These are phyloP conservation scores for Drosophila bocqueti DNA, from an alignment of 1,140 invertebrate genomes.

Conservation along the genomic window DNA sequence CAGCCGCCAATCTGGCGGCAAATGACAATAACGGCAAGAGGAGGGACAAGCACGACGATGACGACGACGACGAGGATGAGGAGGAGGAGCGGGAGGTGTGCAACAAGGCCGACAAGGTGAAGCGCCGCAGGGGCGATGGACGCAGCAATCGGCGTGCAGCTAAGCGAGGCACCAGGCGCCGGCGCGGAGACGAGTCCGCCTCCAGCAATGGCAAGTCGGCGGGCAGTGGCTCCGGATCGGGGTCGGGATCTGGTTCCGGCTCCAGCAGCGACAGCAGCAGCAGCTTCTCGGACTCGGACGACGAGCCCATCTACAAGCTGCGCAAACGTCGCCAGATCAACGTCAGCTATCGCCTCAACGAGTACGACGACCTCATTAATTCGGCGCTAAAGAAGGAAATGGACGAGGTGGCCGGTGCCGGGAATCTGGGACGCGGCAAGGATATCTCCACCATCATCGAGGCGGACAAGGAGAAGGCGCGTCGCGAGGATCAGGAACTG, in stretches of 20 bases:
- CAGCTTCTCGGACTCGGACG: slow-evolving; percentile 87
- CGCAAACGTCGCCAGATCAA: slow-evolving; percentile 90
- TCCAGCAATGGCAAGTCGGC: slow-evolving; percentile 46
- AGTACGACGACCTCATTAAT: slow-evolving; percentile 97
- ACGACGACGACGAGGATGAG: slow-evolving; percentile 32
- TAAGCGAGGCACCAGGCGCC: slow-evolving; percentile 69
- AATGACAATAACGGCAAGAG: slow-evolving; percentile 16
- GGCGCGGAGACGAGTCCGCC: slow-evolving; percentile 35
- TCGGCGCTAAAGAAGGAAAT: slow-evolving; percentile 94
- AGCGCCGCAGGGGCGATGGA: slow-evolving; percentile 72
- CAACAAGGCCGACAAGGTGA: slow-evolving; percentile 57
- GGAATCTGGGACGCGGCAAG: slow-evolving; percentile 93
- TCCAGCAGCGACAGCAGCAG: slow-evolving; percentile 78
- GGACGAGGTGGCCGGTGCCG: slow-evolving; percentile 90
- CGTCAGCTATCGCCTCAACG: slow-evolving; percentile 94
- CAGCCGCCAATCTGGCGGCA: slow-evolving; percentile 45
- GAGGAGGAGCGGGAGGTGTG: slow-evolving; percentile 48
- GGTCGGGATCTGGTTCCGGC: slow-evolving; percentile 9
- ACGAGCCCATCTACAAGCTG: slow-evolving; percentile 93
- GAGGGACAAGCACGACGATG: slow-evolving; percentile 12
- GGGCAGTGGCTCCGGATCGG: slow-evolving; percentile 24
- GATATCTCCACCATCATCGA: slow-evolving; percentile 95
- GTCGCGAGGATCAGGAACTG: slow-evolving; percentile 66
- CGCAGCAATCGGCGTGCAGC: slow-evolving; percentile 71
- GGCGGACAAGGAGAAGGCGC: slow-evolving; percentile 89